Conservation (phyloP, 1,140 invertebrate genomes). For the Conus ventricosus region DNA sequence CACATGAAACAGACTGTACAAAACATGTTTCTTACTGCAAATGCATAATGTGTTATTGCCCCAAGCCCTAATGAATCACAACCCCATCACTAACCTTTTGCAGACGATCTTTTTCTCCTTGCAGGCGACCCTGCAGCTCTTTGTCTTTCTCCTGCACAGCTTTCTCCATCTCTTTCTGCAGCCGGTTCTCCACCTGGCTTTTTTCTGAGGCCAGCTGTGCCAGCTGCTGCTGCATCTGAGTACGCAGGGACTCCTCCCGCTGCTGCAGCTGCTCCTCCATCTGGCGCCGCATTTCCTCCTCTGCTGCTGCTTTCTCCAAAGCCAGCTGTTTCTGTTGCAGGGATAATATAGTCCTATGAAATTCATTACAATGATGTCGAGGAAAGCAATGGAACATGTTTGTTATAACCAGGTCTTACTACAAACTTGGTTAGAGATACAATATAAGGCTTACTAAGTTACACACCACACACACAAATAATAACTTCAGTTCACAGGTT, state of each 20-base stretch:
- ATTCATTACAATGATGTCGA: neutral
- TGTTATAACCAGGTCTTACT: too few species aligned
- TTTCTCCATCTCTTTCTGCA: slow-evolving; percentile 63
- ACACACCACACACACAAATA: too few species aligned
- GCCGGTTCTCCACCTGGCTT: slow-evolving; percentile 59
- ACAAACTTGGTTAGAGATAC: too few species aligned
- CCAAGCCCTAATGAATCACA: too few species aligned
- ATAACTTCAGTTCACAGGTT: too few species aligned
- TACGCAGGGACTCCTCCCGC: slow-evolving; percentile 55
- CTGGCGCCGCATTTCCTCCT: slow-evolving; percentile 61
- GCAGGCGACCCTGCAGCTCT: slow-evolving; percentile 59
- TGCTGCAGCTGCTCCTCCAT: slow-evolving; percentile 58
- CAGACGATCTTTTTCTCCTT: slow-evolving; percentile 59
- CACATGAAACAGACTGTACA: too few species aligned
- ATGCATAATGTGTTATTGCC: too few species aligned
- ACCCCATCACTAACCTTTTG: slow-evolving; percentile 47
- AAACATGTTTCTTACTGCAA: too few species aligned
- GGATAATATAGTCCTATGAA: neutral
- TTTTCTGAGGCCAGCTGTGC: slow-evolving; percentile 43
- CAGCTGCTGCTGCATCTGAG: slow-evolving; percentile 51
- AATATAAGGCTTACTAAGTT: too few species aligned
- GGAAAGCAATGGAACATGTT: neutral
- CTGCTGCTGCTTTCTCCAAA: slow-evolving; percentile 50
- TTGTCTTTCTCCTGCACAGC: slow-evolving; percentile 68
- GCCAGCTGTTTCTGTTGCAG: slow-evolving; percentile 58